Evolutionary conservation across 2,888 invertebrate species (phyloP).

Genomic region (Phengaris arion): DNA sequence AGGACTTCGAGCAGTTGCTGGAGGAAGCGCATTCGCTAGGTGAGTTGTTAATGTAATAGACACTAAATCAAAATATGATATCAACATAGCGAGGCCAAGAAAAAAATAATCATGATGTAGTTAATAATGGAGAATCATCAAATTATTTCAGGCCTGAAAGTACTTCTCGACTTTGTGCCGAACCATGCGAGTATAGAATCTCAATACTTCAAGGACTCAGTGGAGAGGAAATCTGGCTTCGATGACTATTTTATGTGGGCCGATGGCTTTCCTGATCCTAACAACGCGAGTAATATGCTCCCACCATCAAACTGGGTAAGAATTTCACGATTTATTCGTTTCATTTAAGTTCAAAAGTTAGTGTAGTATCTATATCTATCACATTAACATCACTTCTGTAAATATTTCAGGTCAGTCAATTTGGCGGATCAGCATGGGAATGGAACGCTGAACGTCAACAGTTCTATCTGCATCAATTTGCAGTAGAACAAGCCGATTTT

Average conservation of each 20-base stretch:
- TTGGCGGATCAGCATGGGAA: conserved; percentile 84
- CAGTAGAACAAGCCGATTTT: conserved; percentile 82
- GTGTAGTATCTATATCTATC: neutral
- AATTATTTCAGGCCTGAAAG: conserved; percentile 60
- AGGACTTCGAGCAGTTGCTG: conserved; percentile 83
- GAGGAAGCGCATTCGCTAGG: conserved; percentile 78
- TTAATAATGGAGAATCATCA: neutral
- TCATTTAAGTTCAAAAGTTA: neutral
- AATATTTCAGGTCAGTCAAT: conserved; percentile 66
- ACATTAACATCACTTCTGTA: neutral
- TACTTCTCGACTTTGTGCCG: conserved; percentile 84
- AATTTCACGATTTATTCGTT: neutral
- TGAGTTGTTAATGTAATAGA: conserved; percentile 36
- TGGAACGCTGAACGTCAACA: conserved; percentile 81
- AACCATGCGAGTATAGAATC: conserved; percentile 86
- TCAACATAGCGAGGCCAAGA: neutral
- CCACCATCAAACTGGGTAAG: conserved; percentile 79
- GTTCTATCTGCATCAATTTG: conserved; percentile 85
- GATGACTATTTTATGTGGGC: conserved; percentile 89
- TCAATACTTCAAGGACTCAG: conserved; percentile 89
- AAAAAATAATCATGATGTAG: neutral
- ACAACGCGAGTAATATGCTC: conserved; percentile 49
- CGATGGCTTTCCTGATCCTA: conserved; percentile 65
- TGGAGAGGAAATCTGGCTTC: conserved; percentile 79
- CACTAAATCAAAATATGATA: neutral